phyloP scores from a whole-genome alignment of 2,797 vertebrate species.

The Dermochelys coriacea region DNA sequence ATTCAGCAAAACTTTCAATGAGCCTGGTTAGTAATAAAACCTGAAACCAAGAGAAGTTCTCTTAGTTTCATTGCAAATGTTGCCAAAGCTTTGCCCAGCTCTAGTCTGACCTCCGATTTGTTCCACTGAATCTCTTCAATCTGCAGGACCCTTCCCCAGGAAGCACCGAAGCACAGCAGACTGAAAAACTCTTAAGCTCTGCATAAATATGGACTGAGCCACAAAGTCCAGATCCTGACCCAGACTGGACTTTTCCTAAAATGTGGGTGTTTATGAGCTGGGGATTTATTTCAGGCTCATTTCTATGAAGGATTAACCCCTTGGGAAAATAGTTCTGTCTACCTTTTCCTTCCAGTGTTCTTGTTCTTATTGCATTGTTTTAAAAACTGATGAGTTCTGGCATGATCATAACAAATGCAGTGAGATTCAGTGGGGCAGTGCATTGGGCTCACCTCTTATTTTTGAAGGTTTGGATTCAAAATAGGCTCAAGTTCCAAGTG shows the following conservation, averaged over 20 bases:
- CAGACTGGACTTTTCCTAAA: conserved; percentile 36
- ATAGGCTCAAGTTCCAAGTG: conserved; percentile 4
- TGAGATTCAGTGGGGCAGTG: neutral
- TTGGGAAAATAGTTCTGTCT: conserved; percentile 49
- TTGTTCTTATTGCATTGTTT: conserved; percentile 43
- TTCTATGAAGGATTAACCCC: conserved; percentile 33
- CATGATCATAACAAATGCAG: conserved; percentile 5
- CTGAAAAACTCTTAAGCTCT: neutral
- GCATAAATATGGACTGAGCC: conserved; percentile 51
- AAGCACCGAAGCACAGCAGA: conserved; percentile 43
- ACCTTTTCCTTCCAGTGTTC: neutral
- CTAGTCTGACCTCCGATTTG: neutral
- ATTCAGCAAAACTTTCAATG: neutral
- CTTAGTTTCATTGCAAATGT: conserved; percentile 11
- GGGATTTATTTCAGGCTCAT: conserved; percentile 52
- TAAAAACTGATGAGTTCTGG: neutral
- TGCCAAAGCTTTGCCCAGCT: neutral
- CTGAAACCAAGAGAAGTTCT: neutral
- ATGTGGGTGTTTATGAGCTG: conserved; percentile 28
- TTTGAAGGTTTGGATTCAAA: conserved; percentile 33
- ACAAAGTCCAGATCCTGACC: conserved; percentile 42
- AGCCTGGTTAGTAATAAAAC: neutral
- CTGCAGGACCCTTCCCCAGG: conserved; percentile 48
- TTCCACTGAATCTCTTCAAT: neutral
- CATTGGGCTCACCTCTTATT: neutral